Percentiles rank a stretch among this genome's conserved stretches.
phyloP scores from a whole-genome alignment of 2,888 invertebrate genomes.

The Pseudococcus viburni region DNA sequence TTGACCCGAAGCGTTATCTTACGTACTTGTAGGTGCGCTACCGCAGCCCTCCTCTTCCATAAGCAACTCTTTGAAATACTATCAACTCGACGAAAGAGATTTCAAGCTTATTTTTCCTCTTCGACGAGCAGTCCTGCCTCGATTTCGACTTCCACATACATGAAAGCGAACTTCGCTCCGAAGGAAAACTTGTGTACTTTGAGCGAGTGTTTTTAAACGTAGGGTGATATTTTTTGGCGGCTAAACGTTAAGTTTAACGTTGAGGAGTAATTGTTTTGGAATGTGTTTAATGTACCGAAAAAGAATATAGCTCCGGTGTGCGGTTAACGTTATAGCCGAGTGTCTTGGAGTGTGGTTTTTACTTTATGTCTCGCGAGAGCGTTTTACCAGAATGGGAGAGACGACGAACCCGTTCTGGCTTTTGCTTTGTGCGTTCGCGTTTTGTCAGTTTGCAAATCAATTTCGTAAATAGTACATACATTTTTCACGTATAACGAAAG shows the following conservation, averaged over 20 bases:
- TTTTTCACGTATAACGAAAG: conserved; percentile 9
- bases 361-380: conserved; percentile 25
- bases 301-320: conserved; percentile 34
- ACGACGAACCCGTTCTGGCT: not conserved
- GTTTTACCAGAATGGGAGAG: not conserved
- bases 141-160: not conserved
- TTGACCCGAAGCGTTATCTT: not conserved
- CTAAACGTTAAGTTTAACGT: conserved; percentile 21
- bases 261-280: conserved; percentile 35
- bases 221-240: not conserved
- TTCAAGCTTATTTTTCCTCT: too few species aligned
- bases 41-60: not conserved
- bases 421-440: conserved; percentile 1
- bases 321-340: conserved; percentile 43
- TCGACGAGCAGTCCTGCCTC: not conserved
- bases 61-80: too few species aligned
- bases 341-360: conserved; percentile 40
- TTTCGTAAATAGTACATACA: conserved; percentile 20
- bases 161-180: not conserved
- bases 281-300: conserved; percentile 45
- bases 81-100: not conserved
- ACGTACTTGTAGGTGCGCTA: not conserved
- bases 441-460: conserved; percentile 35
- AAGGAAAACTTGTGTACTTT: conserved; percentile 30
- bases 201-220: not conserved